Evolutionary conservation across 37 sponge, comb jelly and placozoan species (phyloP), one percentile per base, ranked within the genome.

Genomic region (Diacarnus erythraeanus): DNA sequence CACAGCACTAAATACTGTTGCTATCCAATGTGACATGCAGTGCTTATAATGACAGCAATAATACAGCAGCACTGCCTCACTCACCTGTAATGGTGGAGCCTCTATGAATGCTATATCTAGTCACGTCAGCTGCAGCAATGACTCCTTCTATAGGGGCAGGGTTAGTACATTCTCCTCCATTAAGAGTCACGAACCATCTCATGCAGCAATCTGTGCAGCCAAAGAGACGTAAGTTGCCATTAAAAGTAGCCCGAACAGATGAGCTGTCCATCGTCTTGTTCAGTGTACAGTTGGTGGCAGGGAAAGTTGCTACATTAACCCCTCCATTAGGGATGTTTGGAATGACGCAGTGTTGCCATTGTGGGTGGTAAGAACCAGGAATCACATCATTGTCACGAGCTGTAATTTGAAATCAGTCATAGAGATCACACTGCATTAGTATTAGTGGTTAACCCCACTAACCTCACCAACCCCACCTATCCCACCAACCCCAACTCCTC

Each of bases 61-160:
- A n/a, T n/a, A n/a, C n/a, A n/a, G n/a, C n/a, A n/a, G n/a, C n/a
- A n/a, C 64, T 6, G 18, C 1, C 30, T 40, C 1, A 40, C 71
- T 40, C 1, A 64, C 81, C 81, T 10, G 72, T 35, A 36, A 89
- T 74, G 22, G 71, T 76, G 3, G 84, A 54, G 0, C 84, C 69
- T 3, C 89, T 68, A 29, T 89, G 89, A 12, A 89, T 67, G 71
- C 79, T 89, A 33, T 74, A 1, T 21, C 0, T 6, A 22, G 30
- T 44, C 0, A 51, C 75, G 37, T 88, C 71, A 6, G 35, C 38
- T 1, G 80, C 30, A 61, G 79, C 74, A 9, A 89, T 66, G 20
- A 89, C 76, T 1, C 56, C 89, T 0, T 89, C 89, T 23, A 89
- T 89, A 68, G 89, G 89, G 23, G 67, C 88, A n/a, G 87, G 87